Evolutionary conservation across 2,797 vertebrate species (phyloP).

Genomic region (Myiotriccus ornatus): DNA sequence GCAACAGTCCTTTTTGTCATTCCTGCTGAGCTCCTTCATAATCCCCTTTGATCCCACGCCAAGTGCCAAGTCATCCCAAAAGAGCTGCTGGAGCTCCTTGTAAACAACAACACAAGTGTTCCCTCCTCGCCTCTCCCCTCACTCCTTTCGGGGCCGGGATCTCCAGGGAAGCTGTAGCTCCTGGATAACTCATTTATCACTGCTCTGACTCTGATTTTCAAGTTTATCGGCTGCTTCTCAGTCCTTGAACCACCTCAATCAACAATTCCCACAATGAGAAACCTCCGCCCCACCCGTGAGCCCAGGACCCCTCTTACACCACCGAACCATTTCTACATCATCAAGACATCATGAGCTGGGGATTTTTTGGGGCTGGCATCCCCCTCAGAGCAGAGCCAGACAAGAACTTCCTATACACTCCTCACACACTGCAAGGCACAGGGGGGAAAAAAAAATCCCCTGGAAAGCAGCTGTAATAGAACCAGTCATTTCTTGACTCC

Average conservation of each 20-base stretch:
- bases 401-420: not conserved
- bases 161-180: rapidly evolving
- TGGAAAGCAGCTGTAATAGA: not conserved
- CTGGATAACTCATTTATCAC: rapidly evolving
- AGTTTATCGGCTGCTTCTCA: not conserved
- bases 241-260: not conserved
- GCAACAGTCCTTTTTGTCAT: not conserved
- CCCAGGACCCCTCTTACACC: not conserved
- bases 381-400: not conserved
- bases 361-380: not conserved
- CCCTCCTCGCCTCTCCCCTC: not conserved
- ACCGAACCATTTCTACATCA: not conserved
- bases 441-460: not conserved
- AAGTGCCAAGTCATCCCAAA: not conserved
- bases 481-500: not conserved
- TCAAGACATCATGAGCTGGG: rapidly evolving
- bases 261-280: rapidly evolving
- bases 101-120: not conserved
- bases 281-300: not conserved
- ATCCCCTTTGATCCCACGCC: not conserved
- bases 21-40: not conserved
- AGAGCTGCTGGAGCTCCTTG: not conserved
- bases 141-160: rapidly evolving
- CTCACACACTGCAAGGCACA: not conserved
- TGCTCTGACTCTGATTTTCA: rapidly evolving